phyloP scores from a whole-genome alignment of 2,113 vertebrate species.

The Buteo buteo region DNA sequence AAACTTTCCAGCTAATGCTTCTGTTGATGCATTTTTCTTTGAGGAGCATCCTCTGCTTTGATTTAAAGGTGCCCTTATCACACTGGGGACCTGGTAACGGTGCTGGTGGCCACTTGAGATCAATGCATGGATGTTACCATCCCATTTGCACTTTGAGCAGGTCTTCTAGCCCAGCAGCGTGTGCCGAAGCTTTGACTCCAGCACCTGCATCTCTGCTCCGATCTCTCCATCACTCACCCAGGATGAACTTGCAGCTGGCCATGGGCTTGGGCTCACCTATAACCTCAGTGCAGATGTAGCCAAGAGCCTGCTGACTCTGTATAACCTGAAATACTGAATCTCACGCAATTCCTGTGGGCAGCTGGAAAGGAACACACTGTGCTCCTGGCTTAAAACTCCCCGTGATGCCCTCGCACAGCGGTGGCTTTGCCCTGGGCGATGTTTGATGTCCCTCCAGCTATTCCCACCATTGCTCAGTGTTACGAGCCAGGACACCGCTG shows the following conservation, averaged over 20 bases:
- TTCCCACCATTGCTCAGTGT: accelerated
- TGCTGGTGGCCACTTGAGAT: background rate
- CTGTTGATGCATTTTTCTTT: background rate
- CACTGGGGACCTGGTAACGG: accelerated
- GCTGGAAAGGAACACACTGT: background rate
- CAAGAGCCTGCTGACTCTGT: background rate
- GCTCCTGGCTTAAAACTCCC: background rate
- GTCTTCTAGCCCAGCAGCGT: background rate
- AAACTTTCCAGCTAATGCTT: background rate
- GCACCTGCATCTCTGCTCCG: background rate
- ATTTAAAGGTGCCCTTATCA: background rate
- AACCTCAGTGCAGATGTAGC: background rate
- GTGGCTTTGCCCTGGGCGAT: background rate
- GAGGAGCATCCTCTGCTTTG: background rate
- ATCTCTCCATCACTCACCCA: background rate
- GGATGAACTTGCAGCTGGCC: background rate
- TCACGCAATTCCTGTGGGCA: background rate
- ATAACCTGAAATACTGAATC: accelerated
- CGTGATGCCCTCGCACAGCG: accelerated
- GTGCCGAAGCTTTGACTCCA: background rate
- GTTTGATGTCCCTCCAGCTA: background rate
- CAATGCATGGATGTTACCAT: too few relatives aligned
- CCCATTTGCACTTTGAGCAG: accelerated
- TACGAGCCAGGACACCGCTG: background rate
- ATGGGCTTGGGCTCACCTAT: background rate